Percentiles rank a stretch among this genome's conserved stretches.
Conservation (phyloP, 2,113 vertebrate species). For the Amphiprion ocellaris region DNA sequence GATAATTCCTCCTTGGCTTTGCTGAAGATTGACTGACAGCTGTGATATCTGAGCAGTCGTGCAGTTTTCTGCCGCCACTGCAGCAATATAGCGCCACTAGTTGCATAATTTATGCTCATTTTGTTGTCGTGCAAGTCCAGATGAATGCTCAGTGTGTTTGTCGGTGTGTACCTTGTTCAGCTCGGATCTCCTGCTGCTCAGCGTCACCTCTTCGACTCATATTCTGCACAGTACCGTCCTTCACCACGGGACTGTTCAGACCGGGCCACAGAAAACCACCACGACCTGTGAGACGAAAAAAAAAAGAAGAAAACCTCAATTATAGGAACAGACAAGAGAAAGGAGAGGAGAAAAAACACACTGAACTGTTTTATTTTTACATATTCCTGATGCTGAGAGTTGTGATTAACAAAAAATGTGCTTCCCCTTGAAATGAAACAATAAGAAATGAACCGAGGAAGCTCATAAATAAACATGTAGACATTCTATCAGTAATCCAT, state of each 20-base stretch:
- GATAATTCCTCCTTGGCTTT: not conserved
- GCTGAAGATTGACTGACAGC: not conserved
- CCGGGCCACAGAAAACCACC: constrained; percentile 96
- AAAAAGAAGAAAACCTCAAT: not conserved
- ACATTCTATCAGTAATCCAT: not conserved
- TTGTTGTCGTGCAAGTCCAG: not conserved
- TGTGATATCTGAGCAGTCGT: not conserved
- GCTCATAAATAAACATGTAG: not conserved
- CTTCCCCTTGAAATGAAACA: no score
- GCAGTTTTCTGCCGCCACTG: not conserved
- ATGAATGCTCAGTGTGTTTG: not conserved
- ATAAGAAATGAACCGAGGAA: not conserved
- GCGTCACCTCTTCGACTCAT: constrained; percentile 83
- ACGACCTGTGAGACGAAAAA: constrained; percentile 80
- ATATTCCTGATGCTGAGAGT: not conserved
- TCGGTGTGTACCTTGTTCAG: constrained; percentile 73
- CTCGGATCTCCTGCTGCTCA: constrained; percentile 85
- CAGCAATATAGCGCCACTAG: not conserved
- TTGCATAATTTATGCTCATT: not conserved
- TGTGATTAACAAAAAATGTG: no score
- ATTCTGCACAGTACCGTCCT: constrained; percentile 79
- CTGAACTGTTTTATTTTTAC: not conserved
- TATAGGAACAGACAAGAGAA: not conserved
- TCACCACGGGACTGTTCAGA: constrained; percentile 88
- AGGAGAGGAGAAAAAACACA: not conserved